Evolutionary conservation across 92 coral and sea anemone genomes (phyloP), one percentile per base, ranked within the genome.

Genomic region (Porites evermanni): DNA sequence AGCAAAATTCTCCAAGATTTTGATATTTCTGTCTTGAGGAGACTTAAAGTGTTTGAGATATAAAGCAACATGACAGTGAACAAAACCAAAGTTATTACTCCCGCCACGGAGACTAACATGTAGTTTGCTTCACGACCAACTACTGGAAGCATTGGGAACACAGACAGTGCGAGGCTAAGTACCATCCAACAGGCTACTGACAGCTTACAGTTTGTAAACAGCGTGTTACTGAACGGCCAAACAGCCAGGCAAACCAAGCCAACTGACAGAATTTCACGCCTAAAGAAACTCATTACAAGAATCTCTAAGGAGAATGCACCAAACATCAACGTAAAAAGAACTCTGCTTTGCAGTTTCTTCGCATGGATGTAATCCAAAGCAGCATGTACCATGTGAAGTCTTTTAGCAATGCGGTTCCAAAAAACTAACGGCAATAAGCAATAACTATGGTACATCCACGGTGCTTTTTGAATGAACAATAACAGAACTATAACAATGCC

Each of bases 41-140:
- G 79, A 7, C 60, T 72, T 26, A 93, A 92, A 14, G 82, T 67
- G 14, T 26, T 70, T 13, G 85, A 87, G 23, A 72, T 85, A 85
- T 81, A 88, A 8, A 85, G 47, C 67, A 96, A 69, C 47, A 95
- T 63, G n/a, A 80, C 19, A 4, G 72, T 68, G 44, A 91, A 91
- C 53, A 52, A 72, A 64, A 78, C 44, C 44, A 93, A 67, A 21
- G 93, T 82, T 29, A 93, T 29, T 7, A 90, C 56, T 18, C 99
- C 99, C 24, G 98, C 99, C 66, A 86, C 72, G 16, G 94, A 79
- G 58, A 96, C 98, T 9, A 96, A 88, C 79, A 53, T 65, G 85
- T 96, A 96, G 79, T 94, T 93, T 7, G 98, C 92, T 32, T 96
- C 99, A 53, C 98, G 94, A 29, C 98, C 99, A 47, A 96, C 99